Evolutionary conservation across 2,888 invertebrate species (phyloP).

Genomic region (Antheraea yamamai): DNA sequence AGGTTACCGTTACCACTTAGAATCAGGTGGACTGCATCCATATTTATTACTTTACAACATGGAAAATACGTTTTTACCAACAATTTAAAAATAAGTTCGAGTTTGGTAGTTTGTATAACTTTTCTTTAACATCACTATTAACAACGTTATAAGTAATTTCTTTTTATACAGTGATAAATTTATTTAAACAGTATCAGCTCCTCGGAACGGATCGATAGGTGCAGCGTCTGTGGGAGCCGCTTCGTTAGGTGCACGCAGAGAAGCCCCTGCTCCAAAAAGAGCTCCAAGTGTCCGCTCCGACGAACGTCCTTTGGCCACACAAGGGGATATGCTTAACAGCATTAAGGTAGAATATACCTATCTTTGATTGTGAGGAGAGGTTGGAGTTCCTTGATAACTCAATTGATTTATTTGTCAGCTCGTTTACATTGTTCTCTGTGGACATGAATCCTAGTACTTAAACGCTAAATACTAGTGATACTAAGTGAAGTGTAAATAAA

Average conservation of each 20-base stretch:
- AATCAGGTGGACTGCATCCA: no score
- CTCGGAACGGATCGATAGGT: slow-evolving; percentile 51
- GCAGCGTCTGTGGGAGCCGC: slow-evolving; percentile 55
- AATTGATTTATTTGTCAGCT: neutral
- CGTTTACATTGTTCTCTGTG: no score
- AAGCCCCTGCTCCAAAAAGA: slow-evolving; percentile 51
- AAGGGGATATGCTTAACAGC: slow-evolving; percentile 83
- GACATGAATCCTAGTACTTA: no score
- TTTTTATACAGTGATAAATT: neutral
- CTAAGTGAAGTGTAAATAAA: no score
- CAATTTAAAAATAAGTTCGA: no score
- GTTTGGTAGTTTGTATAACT: no score
- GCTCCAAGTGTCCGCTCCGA: slow-evolving; percentile 70
- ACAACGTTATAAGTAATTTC: neutral
- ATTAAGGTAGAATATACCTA: slow-evolving; percentile 58
- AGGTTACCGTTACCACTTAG: no score
- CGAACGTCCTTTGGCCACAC: slow-evolving; percentile 71
- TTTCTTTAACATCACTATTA: no score
- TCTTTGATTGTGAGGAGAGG: neutral
- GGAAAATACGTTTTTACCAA: no score
- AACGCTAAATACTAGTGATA: no score
- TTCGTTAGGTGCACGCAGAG: slow-evolving; percentile 62
- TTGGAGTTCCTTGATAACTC: neutral
- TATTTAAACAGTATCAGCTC: slow-evolving; percentile 21
- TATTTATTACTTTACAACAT: no score